Conservation (phyloP, 2,888 invertebrate genomes). For the Icerya purchasi region DNA sequence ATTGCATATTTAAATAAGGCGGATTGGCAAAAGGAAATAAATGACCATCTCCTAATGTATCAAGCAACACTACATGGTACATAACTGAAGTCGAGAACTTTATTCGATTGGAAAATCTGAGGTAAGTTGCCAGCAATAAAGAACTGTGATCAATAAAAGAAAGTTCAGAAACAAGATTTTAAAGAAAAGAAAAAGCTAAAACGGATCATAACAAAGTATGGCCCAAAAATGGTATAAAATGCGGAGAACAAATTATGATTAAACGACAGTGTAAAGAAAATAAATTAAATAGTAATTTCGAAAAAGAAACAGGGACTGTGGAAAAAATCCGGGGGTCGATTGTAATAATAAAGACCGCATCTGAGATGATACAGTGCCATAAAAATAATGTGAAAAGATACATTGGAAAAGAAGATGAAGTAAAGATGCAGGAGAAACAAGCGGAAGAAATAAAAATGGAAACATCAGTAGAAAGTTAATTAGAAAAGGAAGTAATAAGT, state of each 20-base stretch:
- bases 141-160: not conserved
- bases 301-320: not conserved
- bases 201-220: not conserved
- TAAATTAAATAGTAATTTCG: not conserved
- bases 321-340: not conserved
- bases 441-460: too few species aligned
- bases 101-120: not conserved
- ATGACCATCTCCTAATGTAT: not conserved
- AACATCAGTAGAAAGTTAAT: too few species aligned
- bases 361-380: too few species aligned
- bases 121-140: not conserved
- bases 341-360: too few species aligned
- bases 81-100: not conserved
- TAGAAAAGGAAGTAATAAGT: too few species aligned
- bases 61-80: not conserved
- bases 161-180: not conserved
- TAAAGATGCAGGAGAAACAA: too few species aligned
- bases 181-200: not conserved
- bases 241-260: not conserved
- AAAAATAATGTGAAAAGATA: too few species aligned
- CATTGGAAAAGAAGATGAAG: too few species aligned
- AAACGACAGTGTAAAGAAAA: too few species aligned
- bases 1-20: not conserved
- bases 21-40: not conserved
- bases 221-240: not conserved